Conservation (phyloP, 1,140 invertebrate genomes). For the Lasioglossum baleicum region DNA sequence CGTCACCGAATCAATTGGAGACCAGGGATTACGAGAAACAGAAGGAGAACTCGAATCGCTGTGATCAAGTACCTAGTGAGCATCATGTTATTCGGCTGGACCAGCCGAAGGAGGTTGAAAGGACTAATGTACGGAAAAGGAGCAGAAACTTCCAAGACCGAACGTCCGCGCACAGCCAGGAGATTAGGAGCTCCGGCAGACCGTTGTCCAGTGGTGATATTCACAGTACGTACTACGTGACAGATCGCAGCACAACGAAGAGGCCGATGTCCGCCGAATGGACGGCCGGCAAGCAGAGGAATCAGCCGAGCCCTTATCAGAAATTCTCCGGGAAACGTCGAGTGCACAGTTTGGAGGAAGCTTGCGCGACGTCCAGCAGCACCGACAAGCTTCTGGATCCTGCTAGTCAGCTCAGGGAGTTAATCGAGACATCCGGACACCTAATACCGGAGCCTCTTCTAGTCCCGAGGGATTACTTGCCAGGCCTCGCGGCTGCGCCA, state of each 20-base stretch:
- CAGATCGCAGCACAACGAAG: slow-evolving; percentile 53
- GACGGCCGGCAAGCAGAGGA: slow-evolving; percentile 31
- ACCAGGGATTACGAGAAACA: slow-evolving; percentile 54
- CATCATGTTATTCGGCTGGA: slow-evolving; percentile 10
- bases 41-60: slow-evolving; percentile 48
- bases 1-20: slow-evolving; percentile 59
- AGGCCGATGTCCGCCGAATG: slow-evolving; percentile 64
- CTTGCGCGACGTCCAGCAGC: slow-evolving; percentile 51
- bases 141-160: slow-evolving; percentile 48
- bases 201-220: slow-evolving; percentile 65
- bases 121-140: not conserved
- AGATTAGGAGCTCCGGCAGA: slow-evolving; percentile 38
- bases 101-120: slow-evolving; percentile 16
- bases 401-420: slow-evolving; percentile 85
- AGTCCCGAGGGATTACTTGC: slow-evolving; percentile 87
- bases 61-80: slow-evolving; percentile 35
- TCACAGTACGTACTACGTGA: slow-evolving; percentile 50
- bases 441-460: slow-evolving; percentile 89
- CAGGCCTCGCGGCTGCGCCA: slow-evolving; percentile 85
- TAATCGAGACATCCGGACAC: slow-evolving; percentile 85
- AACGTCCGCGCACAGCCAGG: slow-evolving; percentile 34
- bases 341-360: slow-evolving; percentile 12
- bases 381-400: slow-evolving; percentile 79
- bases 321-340: slow-evolving; percentile 10
- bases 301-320: slow-evolving; percentile 36